phyloP scores from a whole-genome alignment of 2,113 vertebrate species.

The Platichthys flesus region DNA sequence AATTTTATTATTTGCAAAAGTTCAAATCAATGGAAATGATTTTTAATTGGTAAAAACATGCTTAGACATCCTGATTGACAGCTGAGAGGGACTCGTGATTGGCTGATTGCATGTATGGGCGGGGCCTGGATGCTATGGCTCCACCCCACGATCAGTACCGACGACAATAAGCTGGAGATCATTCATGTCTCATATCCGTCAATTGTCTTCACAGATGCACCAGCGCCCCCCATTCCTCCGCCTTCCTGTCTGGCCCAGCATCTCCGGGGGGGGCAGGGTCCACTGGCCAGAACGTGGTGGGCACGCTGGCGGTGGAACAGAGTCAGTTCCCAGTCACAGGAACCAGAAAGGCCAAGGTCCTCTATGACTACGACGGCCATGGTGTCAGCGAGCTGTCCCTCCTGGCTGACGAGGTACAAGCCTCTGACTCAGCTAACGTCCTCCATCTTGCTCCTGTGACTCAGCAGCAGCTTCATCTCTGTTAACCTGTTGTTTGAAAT shows the following conservation, averaged over 20 bases:
- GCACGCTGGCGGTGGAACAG: constrained; percentile 84
- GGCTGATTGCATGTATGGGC: too few relatives aligned
- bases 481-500: too few relatives aligned
- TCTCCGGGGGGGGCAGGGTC: constrained; percentile 14
- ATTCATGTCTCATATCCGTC: too few relatives aligned
- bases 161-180: too few relatives aligned
- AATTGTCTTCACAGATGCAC: constrained; percentile 20
- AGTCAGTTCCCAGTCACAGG: constrained; percentile 88
- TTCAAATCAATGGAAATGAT: too few relatives aligned
- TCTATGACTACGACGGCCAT: constrained; percentile 95
- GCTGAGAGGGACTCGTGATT: too few relatives aligned
- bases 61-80: too few relatives aligned
- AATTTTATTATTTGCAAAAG: too few relatives aligned
- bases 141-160: too few relatives aligned
- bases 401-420: constrained; percentile 90
- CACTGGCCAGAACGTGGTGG: constrained; percentile 63
- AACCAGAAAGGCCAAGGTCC: constrained; percentile 92
- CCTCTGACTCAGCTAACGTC: neutral
- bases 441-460: neutral
- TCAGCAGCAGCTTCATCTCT: neutral
- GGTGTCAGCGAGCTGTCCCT: constrained; percentile 93
- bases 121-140: too few relatives aligned
- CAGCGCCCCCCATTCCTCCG: constrained; percentile 74
- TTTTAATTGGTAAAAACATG: too few relatives aligned
- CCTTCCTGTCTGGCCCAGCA: constrained; percentile 80